A percentile compares a stretch with the other conserved stretches of the same genome.
phyloP scores from a whole-genome alignment of 2,113 vertebrate genomes.

The Otus sunia region DNA sequence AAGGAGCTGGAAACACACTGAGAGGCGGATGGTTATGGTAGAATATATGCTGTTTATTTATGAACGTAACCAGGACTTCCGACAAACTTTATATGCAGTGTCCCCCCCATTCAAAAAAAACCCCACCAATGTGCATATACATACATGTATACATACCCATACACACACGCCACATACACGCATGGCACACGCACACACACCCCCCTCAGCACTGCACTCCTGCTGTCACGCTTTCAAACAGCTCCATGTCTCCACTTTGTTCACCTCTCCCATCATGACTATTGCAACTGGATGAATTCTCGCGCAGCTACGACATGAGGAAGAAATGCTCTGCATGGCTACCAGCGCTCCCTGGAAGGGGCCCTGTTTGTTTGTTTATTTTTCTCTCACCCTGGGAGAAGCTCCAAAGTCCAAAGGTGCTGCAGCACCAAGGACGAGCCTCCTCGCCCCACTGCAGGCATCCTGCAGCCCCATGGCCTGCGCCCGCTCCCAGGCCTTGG shows the following conservation, averaged over 20 bases:
- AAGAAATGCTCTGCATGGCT: background rate
- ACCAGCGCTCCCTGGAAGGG: background rate
- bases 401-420: slow-evolving; percentile 51
- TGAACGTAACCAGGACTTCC: slow-evolving; percentile 53
- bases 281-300: background rate
- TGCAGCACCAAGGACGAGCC: background rate
- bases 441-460: fast-evolving
- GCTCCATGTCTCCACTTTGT: background rate
- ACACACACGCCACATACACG: background rate
- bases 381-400: background rate
- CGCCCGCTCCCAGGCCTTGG: background rate
- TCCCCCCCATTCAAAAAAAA: background rate
- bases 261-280: background rate
- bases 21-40: background rate
- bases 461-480: background rate
- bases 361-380: background rate
- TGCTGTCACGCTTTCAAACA: background rate
- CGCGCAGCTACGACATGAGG: background rate
- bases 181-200: background rate
- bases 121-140: slow-evolving; percentile 19
- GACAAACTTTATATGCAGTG: slow-evolving; percentile 40
- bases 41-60: slow-evolving; percentile 70
- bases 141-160: slow-evolving; percentile 46
- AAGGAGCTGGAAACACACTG: background rate
- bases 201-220: background rate